phyloP scores from a whole-genome alignment of 2,888 invertebrate genomes.

The Rutpela maculata region DNA sequence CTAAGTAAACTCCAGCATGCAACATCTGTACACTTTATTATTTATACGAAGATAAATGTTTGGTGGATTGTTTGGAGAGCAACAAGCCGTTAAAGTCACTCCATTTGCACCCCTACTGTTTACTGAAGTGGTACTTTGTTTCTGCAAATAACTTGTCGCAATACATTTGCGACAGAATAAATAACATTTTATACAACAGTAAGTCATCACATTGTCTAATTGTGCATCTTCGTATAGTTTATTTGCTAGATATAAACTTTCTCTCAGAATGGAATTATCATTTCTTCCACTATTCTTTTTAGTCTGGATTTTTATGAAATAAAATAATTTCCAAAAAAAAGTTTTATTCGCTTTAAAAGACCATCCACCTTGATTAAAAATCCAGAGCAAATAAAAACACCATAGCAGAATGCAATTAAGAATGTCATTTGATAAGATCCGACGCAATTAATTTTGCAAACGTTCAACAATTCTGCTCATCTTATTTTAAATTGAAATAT shows the following conservation, averaged over 20 bases:
- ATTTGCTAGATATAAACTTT: not conserved
- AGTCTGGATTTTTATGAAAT: too few relatives aligned
- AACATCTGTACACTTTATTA: slow-evolving; percentile 5
- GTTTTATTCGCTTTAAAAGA: too few relatives aligned
- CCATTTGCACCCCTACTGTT: slow-evolving; percentile 24
- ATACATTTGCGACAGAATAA: not conserved
- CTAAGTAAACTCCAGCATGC: not conserved
- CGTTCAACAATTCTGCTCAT: too few relatives aligned
- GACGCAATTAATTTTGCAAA: too few relatives aligned
- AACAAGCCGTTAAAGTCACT: slow-evolving; percentile 38
- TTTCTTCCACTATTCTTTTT: too few relatives aligned
- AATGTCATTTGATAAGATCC: too few relatives aligned
- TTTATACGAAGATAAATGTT: slow-evolving; percentile 10
- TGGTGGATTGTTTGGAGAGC: slow-evolving; percentile 25
- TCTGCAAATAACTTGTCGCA: not conserved
- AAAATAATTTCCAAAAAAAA: too few relatives aligned
- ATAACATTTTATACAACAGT: not conserved
- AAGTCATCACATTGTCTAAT: not conserved
- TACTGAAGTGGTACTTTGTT: slow-evolving; percentile 32
- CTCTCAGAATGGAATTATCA: not conserved
- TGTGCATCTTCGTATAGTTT: not conserved
- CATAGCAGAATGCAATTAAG: too few relatives aligned
- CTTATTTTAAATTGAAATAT: too few relatives aligned
- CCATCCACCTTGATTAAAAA: too few relatives aligned
- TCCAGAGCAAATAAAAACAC: too few relatives aligned